These are phyloP conservation scores for Lamprologus callipterus DNA, from an alignment of 2,113 vertebrate species.

Conservation along the genomic window DNA sequence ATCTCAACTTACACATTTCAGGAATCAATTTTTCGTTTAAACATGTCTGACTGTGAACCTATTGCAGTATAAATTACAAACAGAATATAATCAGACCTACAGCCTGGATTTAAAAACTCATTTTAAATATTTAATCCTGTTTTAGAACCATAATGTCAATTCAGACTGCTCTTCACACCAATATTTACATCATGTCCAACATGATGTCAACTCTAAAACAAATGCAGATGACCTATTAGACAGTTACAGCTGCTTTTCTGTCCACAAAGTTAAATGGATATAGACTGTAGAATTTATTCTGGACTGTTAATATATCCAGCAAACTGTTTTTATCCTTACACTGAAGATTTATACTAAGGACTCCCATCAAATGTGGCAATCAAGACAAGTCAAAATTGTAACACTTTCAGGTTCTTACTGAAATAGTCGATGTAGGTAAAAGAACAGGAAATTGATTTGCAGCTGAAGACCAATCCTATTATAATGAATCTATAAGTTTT, in stretches of 20 bases:
- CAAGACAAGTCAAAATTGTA: background rate
- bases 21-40: rapidly evolving
- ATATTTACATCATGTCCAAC: background rate
- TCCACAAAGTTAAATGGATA: background rate
- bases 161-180: background rate
- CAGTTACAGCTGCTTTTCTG: background rate
- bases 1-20: background rate
- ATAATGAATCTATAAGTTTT: background rate
- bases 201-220: background rate
- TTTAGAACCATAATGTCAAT: background rate
- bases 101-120: background rate
- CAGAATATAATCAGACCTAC: background rate
- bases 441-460: background rate
- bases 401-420: background rate
- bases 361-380: background rate
- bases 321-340: background rate
- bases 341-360: rapidly evolving
- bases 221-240: background rate
- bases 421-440: background rate
- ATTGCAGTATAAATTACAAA: background rate
- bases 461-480: background rate
- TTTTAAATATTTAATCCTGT: background rate
- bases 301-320: background rate
- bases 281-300: background rate
- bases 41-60: background rate